Conservation (phyloP, 2,113 vertebrate genomes). For the Neotoma lepida region DNA sequence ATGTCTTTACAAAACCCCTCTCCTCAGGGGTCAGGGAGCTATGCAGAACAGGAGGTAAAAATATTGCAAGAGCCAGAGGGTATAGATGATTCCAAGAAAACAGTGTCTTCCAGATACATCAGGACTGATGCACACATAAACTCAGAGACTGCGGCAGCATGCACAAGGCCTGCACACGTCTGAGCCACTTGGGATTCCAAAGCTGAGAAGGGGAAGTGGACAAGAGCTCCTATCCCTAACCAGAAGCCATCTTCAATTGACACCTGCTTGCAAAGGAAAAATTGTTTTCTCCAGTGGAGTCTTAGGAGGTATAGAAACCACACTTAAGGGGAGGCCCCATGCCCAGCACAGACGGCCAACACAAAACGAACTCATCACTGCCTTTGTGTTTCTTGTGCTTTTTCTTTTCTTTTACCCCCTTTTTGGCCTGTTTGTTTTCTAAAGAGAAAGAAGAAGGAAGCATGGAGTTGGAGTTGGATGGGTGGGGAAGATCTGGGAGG, state of each 20-base stretch:
- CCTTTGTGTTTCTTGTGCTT: neutral
- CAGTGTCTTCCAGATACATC: neutral
- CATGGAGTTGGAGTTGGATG: neutral
- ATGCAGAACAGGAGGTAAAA: too few species aligned
- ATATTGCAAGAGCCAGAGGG: neutral
- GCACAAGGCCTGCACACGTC: neutral
- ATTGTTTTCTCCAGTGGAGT: neutral
- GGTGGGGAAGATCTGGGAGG: neutral
- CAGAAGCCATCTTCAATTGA: neutral
- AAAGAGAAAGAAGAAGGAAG: neutral
- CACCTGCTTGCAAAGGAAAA: neutral
- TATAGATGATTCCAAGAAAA: neutral
- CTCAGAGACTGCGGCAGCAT: neutral
- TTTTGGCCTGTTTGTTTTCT: neutral
- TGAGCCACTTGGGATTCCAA: neutral
- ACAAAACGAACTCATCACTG: neutral
- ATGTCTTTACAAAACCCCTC: neutral
- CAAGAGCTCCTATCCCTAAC: neutral
- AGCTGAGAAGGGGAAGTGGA: neutral
- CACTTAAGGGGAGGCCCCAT: neutral
- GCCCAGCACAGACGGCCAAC: neutral
- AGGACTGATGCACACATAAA: neutral
- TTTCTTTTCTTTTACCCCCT: too few species aligned
- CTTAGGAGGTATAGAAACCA: neutral
- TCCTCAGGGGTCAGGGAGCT: neutral